These are phyloP conservation scores for Phortica magna DNA, from an alignment of 2,888 invertebrate species.

Conservation along the genomic window DNA sequence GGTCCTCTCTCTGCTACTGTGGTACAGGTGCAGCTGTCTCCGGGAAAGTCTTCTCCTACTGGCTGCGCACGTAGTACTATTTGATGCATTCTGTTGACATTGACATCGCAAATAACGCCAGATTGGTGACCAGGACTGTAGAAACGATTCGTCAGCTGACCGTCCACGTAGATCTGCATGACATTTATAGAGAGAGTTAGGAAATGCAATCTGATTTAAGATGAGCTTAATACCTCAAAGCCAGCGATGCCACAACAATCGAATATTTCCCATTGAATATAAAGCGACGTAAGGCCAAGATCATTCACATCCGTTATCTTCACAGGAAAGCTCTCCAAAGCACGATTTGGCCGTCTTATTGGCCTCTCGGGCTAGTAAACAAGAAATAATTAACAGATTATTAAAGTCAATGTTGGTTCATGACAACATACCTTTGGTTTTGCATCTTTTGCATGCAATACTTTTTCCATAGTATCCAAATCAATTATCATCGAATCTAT, in stretches of 20 bases:
- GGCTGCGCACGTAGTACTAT: constrained; percentile 71
- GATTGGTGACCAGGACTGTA: constrained; percentile 69
- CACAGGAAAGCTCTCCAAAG: constrained; percentile 66
- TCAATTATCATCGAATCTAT: constrained; percentile 72
- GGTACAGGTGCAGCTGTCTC: constrained; percentile 34
- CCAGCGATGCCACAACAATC: constrained; percentile 70
- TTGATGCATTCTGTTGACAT: constrained; percentile 67
- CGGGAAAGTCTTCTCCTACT: constrained; percentile 54
- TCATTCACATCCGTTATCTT: constrained; percentile 67
- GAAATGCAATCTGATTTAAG: not conserved
- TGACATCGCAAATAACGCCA: constrained; percentile 70
- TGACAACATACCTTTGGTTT: constrained; percentile 54
- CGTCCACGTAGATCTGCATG: constrained; percentile 74
- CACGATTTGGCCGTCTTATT: constrained; percentile 42
- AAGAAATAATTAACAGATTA: not conserved
- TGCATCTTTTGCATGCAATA: constrained; percentile 54
- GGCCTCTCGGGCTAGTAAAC: not conserved
- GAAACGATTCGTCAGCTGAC: constrained; percentile 72
- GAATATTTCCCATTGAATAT: constrained; percentile 71
- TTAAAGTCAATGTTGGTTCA: no score
- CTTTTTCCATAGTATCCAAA: constrained; percentile 69
- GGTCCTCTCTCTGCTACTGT: constrained; percentile 35
- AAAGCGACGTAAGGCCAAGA: constrained; percentile 68
- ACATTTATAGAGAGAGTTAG: not conserved
- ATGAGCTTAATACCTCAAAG: constrained; percentile 67